Evolutionary conservation across 2,888 invertebrate species (phyloP).

Genomic region (Cosmia trapezina): DNA sequence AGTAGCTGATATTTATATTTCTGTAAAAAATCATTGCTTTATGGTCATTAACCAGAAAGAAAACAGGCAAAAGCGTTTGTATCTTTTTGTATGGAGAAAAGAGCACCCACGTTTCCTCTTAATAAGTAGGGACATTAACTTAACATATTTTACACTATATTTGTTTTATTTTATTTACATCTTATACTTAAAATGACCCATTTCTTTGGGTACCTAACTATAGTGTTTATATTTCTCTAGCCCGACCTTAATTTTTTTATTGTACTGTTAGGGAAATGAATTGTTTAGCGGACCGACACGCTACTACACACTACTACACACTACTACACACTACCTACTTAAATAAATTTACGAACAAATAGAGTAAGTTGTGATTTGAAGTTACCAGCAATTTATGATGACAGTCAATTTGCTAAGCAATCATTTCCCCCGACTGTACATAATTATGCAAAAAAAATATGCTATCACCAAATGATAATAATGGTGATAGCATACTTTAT

Average conservation of each 20-base stretch:
- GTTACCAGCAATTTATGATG: not conserved
- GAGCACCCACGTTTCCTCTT: too few species aligned
- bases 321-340: too few species aligned
- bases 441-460: not conserved
- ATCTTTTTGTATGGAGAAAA: too few species aligned
- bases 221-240: not conserved
- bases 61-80: too few species aligned
- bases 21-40: too few species aligned
- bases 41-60: too few species aligned
- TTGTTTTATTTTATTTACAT: constrained; percentile 19
- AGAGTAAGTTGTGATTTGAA: not conserved
- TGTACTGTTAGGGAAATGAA: not conserved
- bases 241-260: not conserved
- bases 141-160: not conserved
- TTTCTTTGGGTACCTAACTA: not conserved
- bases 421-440: constrained; percentile 1
- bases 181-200: not conserved
- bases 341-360: not conserved
- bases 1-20: too few species aligned
- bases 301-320: too few species aligned
- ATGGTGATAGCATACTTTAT: not conserved
- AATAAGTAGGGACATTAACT: too few species aligned
- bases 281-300: not conserved
- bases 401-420: not conserved
- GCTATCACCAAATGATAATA: constrained; percentile 5